Evolutionary conservation across 2,113 vertebrate genomes (phyloP).

Genomic region (Hippopotamus amphibius): DNA sequence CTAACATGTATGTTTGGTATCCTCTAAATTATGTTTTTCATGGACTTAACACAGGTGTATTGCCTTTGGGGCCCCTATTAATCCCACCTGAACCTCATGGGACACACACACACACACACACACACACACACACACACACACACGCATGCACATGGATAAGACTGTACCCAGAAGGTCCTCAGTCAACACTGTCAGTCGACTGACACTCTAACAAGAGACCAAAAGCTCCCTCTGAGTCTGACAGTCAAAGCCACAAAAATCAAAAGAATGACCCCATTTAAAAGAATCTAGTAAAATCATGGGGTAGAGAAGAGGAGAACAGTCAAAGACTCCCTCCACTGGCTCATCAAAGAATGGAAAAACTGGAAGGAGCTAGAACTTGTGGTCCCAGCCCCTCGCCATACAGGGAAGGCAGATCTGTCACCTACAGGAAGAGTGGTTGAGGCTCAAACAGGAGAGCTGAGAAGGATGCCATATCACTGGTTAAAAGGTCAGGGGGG

Average conservation of each 20-base stretch:
- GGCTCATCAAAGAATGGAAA: background rate
- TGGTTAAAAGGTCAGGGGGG: constrained; percentile 5
- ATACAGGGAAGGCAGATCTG: background rate
- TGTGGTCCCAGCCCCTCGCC: background rate
- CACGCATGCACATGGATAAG: background rate
- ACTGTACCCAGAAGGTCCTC: background rate
- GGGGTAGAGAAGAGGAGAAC: background rate
- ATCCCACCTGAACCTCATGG: background rate
- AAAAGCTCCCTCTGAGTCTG: background rate
- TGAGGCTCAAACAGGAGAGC: background rate
- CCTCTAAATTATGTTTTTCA: background rate
- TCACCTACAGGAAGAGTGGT: background rate
- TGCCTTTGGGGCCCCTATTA: background rate
- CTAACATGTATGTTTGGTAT: constrained; percentile 43
- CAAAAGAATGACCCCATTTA: background rate
- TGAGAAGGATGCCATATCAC: background rate
- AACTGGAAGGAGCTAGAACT: background rate
- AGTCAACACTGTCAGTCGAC: background rate
- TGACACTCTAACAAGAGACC: background rate
- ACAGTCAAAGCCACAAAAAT: background rate
- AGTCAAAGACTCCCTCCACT: background rate
- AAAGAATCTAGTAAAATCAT: background rate
- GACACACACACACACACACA: background rate
- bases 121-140: background rate
- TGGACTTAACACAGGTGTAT: background rate